Evolutionary conservation across 2,113 vertebrate genomes (phyloP), one percentile per base, ranked within the genome.

Genomic region (Otus sunia): DNA sequence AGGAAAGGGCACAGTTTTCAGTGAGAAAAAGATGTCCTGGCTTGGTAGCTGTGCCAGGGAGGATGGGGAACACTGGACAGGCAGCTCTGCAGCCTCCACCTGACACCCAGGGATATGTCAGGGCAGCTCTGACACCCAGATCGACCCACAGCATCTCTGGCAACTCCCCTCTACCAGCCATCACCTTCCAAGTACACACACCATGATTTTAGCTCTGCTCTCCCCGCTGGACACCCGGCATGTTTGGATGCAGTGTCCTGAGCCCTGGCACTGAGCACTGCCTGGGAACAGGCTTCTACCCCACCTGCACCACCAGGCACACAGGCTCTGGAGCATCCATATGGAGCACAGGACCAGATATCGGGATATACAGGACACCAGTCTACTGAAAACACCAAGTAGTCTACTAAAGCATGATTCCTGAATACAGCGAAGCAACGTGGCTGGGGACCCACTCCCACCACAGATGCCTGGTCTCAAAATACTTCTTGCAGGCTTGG

Each of bases 1-100:
- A 95, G 83, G 71, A 92, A 88, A 94, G 76, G 88, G 71, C 82
- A 90, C 20, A n/a, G 56, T 47, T 91, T 88, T 60, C 88, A 84
- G 43, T 55, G 47, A 77, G 78, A 83, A 71, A 86, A 94, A 59
- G 56, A 68, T 74, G 60, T 64, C 89, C 81, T 86, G 71, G 56
- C 86, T 92, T 4, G 0, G 62, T 34, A 56, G 89, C 67, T 87
- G 39, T 66, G 22, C 72, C 69, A 49, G 15, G 47, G 59, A 94
- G 72, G 58, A 52, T 5, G 2, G 25, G 22, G 67, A 94, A 67
- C 63, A 30, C 59, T 15, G 86, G 63, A 56, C 9, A 4, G 58
- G 75, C 67, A 86, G 62, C 1, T 1, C 72, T 55, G 41, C 59
- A 87, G 77, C 64, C 69, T 85, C 29, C 50, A 6, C 8, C 26